Conservation (phyloP, 2,888 invertebrate species). For the Cataglyphis cursor region DNA sequence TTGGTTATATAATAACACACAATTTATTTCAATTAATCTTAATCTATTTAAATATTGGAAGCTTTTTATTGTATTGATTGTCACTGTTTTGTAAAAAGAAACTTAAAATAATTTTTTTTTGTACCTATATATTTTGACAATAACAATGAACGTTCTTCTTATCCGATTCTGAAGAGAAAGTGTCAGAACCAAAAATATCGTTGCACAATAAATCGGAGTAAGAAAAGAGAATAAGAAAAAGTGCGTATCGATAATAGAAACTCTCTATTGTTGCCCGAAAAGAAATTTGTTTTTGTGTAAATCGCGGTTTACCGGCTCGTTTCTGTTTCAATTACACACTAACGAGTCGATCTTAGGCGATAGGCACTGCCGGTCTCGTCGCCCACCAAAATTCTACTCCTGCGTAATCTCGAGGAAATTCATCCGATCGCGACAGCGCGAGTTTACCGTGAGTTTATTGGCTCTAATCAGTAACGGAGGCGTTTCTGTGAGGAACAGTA, state of each 20-base stretch:
- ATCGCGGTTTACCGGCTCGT: slow-evolving; percentile 17
- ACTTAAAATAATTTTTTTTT: neutral
- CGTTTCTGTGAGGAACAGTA: slow-evolving; percentile 8
- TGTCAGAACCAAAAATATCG: neutral
- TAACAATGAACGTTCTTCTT: neutral
- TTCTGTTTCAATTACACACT: slow-evolving; percentile 3
- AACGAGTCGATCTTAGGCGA: slow-evolving; percentile 15
- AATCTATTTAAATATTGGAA: neutral
- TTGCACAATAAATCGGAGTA: neutral
- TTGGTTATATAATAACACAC: neutral
- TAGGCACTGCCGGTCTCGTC: neutral
- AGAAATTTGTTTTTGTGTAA: slow-evolving; percentile 10
- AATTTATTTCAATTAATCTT: neutral
- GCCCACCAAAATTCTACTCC: slow-evolving; percentile 16
- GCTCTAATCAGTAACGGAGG: slow-evolving; percentile 12
- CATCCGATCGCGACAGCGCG: neutral
- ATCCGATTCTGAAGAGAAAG: neutral
- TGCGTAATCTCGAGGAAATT: slow-evolving; percentile 5
- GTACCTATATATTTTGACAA: neutral
- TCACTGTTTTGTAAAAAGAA: neutral
- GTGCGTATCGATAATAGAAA: neutral
- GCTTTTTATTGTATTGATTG: neutral
- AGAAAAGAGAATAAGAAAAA: neutral
- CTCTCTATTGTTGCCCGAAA: neutral
- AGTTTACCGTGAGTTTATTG: neutral